These are phyloP conservation scores for Heptranchias perlo DNA, from an alignment of 2,113 vertebrate species.

Conservation along the genomic window DNA sequence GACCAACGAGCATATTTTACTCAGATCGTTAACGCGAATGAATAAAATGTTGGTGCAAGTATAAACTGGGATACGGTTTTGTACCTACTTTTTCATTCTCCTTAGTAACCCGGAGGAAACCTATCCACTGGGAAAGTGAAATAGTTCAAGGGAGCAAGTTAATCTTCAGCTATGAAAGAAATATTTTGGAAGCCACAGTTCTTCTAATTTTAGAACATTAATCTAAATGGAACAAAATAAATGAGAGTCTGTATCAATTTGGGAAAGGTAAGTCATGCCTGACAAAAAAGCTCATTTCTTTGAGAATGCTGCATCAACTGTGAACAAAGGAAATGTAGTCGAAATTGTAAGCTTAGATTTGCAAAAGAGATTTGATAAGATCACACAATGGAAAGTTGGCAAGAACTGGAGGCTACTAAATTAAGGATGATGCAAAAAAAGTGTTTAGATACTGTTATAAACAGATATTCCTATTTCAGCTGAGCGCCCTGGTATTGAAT, in stretches of 20 bases:
- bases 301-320: not conserved
- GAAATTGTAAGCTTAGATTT: conserved; percentile 8
- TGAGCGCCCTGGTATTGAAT: not conserved
- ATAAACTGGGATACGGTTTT: not conserved
- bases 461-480: not conserved
- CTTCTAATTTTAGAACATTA: not conserved
- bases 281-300: not conserved
- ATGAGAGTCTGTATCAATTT: not conserved
- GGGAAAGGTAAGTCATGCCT: not conserved
- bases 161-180: not conserved
- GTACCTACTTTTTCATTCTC: not conserved
- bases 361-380: not conserved
- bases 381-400: not conserved
- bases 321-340: not conserved
- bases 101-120: not conserved
- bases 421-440: not conserved
- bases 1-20: not conserved
- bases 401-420: not conserved
- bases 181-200: not conserved
- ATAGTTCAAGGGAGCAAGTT: not conserved
- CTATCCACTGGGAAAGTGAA: not conserved
- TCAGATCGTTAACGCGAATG: not conserved
- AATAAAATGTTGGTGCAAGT: not conserved
- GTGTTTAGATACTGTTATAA: not conserved
- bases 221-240: conserved; percentile 4